Percentiles rank a stretch among this genome's conserved stretches.
These are phyloP conservation scores for Circaetus gallicus DNA, from an alignment of 2,113 vertebrate species.

Conservation along the genomic window DNA sequence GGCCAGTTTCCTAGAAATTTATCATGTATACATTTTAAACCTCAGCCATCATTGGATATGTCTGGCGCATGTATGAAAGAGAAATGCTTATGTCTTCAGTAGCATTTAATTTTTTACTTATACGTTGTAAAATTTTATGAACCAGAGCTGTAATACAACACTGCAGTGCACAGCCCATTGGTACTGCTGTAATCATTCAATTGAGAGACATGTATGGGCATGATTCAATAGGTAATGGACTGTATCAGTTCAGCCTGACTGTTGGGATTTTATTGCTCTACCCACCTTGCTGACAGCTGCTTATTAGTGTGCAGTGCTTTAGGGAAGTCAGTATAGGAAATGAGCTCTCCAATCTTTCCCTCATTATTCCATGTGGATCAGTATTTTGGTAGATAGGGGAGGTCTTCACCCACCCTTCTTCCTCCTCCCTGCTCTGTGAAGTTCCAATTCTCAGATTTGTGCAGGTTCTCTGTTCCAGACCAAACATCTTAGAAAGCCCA, in stretches of 20 bases:
- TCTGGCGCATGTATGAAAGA: neutral
- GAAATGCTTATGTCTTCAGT: neutral
- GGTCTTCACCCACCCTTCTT: neutral
- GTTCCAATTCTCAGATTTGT: neutral
- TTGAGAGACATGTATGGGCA: neutral
- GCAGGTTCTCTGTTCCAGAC: neutral
- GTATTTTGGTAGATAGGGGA: neutral
- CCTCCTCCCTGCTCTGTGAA: accelerated
- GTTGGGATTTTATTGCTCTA: neutral
- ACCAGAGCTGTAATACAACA: conserved; percentile 24
- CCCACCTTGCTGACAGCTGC: conserved; percentile 21
- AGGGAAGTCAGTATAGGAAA: neutral
- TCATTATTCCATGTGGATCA: neutral
- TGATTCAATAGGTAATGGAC: conserved; percentile 50
- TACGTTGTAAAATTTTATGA: conserved; percentile 61
- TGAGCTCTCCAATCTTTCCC: neutral
- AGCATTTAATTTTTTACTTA: conserved; percentile 50
- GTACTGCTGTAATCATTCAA: conserved; percentile 8
- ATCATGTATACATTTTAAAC: neutral
- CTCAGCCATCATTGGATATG: accelerated
- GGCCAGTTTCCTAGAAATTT: neutral
- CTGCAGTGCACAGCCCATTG: conserved; percentile 17
- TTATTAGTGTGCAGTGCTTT: neutral
- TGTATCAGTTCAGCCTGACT: conserved; percentile 55
- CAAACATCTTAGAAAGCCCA: neutral